Base-by-base conservation (phyloP, 2,113 vertebrate species). In the Himantopus leucocephalus region DNA sequence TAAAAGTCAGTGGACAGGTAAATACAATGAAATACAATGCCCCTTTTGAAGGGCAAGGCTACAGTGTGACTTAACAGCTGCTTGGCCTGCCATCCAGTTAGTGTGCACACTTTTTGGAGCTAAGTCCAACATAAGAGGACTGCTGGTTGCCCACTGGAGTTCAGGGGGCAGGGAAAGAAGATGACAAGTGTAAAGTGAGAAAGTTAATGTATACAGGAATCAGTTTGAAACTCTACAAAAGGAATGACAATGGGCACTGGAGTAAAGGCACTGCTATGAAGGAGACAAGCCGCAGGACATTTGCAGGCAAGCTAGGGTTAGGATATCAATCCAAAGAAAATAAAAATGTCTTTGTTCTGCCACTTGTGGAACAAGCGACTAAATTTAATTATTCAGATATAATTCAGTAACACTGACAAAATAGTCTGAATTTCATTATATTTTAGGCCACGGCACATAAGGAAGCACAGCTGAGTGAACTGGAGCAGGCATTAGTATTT, bases 81-180 rank as follows among this genome's bases (percentile, higher is more conserved):
- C 47, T 27, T 64, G 24, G 56, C 34, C 43, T 30, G 35, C 29
- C 30, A 27, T 37, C 29, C 62, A 45, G 32, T 37, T 11, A 48
- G 26, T 2, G 22, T 5, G 10, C 7, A 26, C 27, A 55, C 35
- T 59, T 53, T 53, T 17, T 4, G 30, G 26, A 41, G 22, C 22
- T 3, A 37, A 53, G 17, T 24, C 18, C 21, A 13, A 34, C 8
- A 12, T 4, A 37, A 48, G 14, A 75, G 23, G 24, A 21, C 32
- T 8, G 17, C 4, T 1, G 1, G 14, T 20, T 66, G 23, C 8
- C 22, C 55, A 34, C 0, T 3, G 2, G 23, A 58, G 20, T 63
- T 53, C 77, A 68, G 11, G 24, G 14, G 18, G 4, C 24, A 71
- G 17, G 16, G 24, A 56, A 37, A 6, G 52, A 91, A 71, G 47